Percentiles rank a stretch among this genome's conserved stretches.
Conservation (phyloP, 2,888 invertebrate genomes). For the Leptogaster cylindrica region DNA sequence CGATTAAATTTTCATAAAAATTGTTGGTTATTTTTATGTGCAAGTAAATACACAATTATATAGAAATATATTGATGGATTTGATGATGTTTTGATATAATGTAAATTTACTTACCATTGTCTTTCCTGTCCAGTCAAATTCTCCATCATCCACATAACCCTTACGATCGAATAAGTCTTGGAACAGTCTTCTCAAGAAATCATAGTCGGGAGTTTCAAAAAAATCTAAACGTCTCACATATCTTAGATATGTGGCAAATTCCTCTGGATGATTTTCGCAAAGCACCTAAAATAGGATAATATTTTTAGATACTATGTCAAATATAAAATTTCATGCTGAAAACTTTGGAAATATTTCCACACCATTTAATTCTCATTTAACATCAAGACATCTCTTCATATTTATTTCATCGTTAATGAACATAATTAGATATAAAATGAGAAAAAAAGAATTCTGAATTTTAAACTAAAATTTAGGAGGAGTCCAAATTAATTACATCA, state of each 20-base stretch:
- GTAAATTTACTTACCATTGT: slow-evolving; percentile 67
- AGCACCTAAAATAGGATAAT: slow-evolving; percentile 65
- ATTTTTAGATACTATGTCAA: not conserved
- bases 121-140: slow-evolving; percentile 96
- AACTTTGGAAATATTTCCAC: no score
- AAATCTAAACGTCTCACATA: slow-evolving; percentile 98
- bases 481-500: no score
- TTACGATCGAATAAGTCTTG: slow-evolving; percentile 88
- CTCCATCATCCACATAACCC: slow-evolving; percentile 87
- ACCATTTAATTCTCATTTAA: no score
- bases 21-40: not conserved
- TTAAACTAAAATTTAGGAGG: no score
- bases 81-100: slow-evolving; percentile 1
- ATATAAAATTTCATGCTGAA: no score
- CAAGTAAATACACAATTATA: no score
- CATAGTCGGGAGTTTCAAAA: slow-evolving; percentile 99
- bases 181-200: slow-evolving; percentile 95
- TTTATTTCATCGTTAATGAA: no score
- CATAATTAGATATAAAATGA: no score
- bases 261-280: slow-evolving; percentile 89
- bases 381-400: no score
- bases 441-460: no score
- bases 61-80: no score
- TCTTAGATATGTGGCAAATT: slow-evolving; percentile 96
- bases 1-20: not conserved